Conservation (phyloP, 1,140 invertebrate species). For the Rhizoglyphus robini region DNA sequence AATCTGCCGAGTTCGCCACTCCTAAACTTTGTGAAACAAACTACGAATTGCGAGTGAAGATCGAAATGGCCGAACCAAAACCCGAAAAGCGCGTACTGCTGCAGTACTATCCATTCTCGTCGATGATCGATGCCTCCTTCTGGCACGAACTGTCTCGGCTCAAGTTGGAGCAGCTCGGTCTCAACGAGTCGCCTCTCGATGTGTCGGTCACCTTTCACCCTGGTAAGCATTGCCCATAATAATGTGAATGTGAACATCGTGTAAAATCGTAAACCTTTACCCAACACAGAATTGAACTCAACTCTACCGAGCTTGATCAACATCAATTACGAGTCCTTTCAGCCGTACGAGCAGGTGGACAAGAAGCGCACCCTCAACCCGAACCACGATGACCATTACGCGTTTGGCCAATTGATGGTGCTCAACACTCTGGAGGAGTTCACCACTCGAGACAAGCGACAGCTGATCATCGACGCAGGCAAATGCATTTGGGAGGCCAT, state of each 20-base stretch:
- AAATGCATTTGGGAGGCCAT: conserved; percentile 51
- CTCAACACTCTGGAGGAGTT: conserved; percentile 81
- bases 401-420: conserved; percentile 57
- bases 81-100: background rate
- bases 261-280: no score
- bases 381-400: conserved; percentile 39
- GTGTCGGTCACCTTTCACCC: conserved; percentile 55
- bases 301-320: conserved; percentile 35
- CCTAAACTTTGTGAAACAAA: no score
- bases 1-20: no score
- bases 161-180: conserved; percentile 71
- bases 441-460: conserved; percentile 60
- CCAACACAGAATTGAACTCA: background rate
- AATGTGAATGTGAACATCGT: background rate
- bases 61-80: background rate
- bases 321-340: conserved; percentile 65
- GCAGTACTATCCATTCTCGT: conserved; percentile 27
- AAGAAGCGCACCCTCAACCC: background rate
- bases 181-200: conserved; percentile 51
- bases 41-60: no score
- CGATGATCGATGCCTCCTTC: conserved; percentile 59
- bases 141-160: conserved; percentile 77
- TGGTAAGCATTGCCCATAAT: background rate
- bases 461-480: conserved; percentile 51
- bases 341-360: conserved; percentile 43